phyloP scores from a whole-genome alignment of 1,140 invertebrate genomes.

The Drosophila pseudoobscura region DNA sequence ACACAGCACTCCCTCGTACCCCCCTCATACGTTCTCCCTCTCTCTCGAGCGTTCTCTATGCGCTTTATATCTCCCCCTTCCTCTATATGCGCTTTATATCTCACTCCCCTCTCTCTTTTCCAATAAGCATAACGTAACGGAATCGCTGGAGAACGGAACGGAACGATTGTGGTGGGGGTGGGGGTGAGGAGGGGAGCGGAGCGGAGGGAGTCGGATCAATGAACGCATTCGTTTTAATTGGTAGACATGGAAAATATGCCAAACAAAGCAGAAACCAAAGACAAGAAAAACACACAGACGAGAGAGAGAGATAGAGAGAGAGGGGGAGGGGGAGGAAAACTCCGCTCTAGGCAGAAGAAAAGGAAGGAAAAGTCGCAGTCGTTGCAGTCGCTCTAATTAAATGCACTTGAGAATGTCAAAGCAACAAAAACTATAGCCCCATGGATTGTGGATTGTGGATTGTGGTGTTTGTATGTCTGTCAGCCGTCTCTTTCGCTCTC shows the following conservation, averaged over 20 bases:
- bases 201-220: constrained; percentile 65
- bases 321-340: constrained; percentile 5
- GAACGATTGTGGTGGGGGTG: too few relatives aligned
- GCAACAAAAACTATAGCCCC: constrained; percentile 23
- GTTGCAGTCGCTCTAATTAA: constrained; percentile 65
- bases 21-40: too few relatives aligned
- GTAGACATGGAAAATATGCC: constrained; percentile 79
- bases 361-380: constrained; percentile 31
- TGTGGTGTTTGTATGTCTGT: background rate
- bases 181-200: background rate
- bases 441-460: background rate
- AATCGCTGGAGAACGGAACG: too few relatives aligned
- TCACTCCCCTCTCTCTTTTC: background rate
- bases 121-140: constrained; percentile 1
- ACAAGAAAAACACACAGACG: constrained; percentile 17
- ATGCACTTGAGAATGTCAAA: constrained; percentile 73
- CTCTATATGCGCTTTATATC: background rate
- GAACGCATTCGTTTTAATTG: constrained; percentile 83
- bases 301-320: too few relatives aligned
- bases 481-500: background rate
- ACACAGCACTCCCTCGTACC: background rate
- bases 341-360: constrained; percentile 26
- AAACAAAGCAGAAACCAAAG: constrained; percentile 59
- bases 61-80: constrained; percentile 1
- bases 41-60: too few relatives aligned